Percentiles rank a stretch among this genome's conserved stretches.
Conservation (phyloP, 2,888 invertebrate species). For the Epistrophe grossulariae region DNA sequence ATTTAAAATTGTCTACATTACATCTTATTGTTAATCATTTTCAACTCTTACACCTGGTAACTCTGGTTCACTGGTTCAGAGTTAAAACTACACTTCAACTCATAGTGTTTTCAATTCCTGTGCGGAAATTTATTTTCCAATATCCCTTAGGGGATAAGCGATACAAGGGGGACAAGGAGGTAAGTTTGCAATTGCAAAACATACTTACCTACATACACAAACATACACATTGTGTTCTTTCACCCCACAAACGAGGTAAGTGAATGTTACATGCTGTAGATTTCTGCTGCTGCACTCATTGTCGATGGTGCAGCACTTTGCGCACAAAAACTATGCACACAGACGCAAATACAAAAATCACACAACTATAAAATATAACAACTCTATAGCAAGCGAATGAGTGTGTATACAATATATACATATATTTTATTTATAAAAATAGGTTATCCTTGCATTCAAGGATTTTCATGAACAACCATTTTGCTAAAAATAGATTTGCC, state of each 20-base stretch:
- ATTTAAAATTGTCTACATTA: no score
- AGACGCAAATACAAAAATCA: constrained; percentile 17
- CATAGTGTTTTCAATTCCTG: constrained; percentile 60
- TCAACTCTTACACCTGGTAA: background rate
- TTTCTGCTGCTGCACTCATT: constrained; percentile 49
- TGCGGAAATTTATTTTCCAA: constrained; percentile 73
- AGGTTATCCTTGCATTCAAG: constrained; percentile 74
- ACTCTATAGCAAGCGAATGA: background rate
- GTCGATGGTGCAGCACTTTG: constrained; percentile 51
- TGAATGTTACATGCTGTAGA: constrained; percentile 66
- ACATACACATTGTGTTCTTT: constrained; percentile 51
- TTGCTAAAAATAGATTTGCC: constrained; percentile 77
- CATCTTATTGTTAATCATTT: no score
- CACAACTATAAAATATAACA: constrained; percentile 9
- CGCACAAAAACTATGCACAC: constrained; percentile 46
- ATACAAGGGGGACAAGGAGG: background rate
- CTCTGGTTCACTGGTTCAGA: constrained; percentile 7
- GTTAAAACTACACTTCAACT: constrained; percentile 37
- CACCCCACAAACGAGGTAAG: constrained; percentile 61
- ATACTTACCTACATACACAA: constrained; percentile 13
- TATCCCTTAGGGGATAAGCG: constrained; percentile 55
- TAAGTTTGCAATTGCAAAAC: constrained; percentile 38
- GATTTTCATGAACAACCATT: constrained; percentile 75
- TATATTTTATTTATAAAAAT: constrained; percentile 29
- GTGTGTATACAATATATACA: background rate